Evolutionary conservation across 1,140 invertebrate genomes (phyloP).

Genomic region (Amyelois transitella): DNA sequence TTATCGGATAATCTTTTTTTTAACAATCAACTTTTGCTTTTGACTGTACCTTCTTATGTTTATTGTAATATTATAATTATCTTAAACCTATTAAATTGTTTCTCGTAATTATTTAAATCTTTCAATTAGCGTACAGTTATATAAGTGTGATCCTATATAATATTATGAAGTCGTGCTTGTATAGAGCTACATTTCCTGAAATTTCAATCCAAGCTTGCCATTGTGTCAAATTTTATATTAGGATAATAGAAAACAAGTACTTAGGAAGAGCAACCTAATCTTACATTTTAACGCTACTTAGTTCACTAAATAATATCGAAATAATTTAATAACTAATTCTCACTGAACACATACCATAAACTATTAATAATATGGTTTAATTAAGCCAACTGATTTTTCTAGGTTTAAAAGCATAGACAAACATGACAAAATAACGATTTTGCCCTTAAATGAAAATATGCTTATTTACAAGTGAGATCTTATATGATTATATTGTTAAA

Average conservation of each 20-base stretch:
- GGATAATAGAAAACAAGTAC: conserved; percentile 9
- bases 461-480: conserved; percentile 65
- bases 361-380: conserved; percentile 11
- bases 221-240: neutral
- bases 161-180: neutral
- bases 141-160: neutral
- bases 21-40: neutral
- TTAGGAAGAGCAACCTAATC: conserved; percentile 27
- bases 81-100: neutral
- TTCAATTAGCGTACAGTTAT: neutral
- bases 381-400: neutral
- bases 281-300: conserved; percentile 10
- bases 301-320: conserved; percentile 40
- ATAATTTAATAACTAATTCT: conserved; percentile 37
- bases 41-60: neutral
- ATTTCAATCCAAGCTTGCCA: neutral
- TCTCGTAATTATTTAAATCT: neutral
- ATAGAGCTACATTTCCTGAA: neutral
- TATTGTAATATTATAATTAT: neutral
- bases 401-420: neutral
- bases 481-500: conserved; percentile 30
- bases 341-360: conserved; percentile 43
- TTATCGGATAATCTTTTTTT: neutral
- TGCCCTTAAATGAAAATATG: conserved; percentile 7
- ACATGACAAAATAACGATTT: neutral